Evolutionary conservation across 30 jellyfish, hydroid and myxozoan genomes (phyloP), one percentile per base, ranked within the genome.

Genomic region (Aurelia sp.): DNA sequence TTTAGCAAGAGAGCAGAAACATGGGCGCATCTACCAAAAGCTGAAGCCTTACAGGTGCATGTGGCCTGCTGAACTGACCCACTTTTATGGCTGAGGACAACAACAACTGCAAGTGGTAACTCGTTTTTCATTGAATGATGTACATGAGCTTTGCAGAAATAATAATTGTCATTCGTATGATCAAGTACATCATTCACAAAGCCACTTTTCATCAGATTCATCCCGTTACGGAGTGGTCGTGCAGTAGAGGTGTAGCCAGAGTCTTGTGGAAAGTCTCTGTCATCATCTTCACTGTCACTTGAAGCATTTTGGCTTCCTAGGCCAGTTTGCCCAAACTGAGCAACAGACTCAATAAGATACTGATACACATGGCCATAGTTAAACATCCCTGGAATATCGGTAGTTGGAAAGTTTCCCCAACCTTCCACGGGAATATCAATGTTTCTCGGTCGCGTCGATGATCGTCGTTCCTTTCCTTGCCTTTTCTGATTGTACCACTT

Each of bases 121-220:
- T 78, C 89, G 59, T 33, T 59, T 38, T 88, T 81, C 83, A 81
- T 80, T 68, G 97, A 88, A 50, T 80, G 89, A 15, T 80, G 93
- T 12, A 88, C 97, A 88, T 88, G 90, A 10, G 82, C 90, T 40
- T 84, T 38, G 12, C 71, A 38, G 53, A 78, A 80, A 50, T 47
- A 88, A 61, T 64, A 20, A 20, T 33, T 47, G 20, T 58, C 95
- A 70, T 88, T 72, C 4, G 19, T 40, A 80, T 80, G 68, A 41
- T 88, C 95, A 22, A 18, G 72, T 1, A 84, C 19, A 73, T 84
- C 70, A 21, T 58, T 59, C 38, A 84, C 94, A 73, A 71, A 73
- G 69, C 94, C 94, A 59, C 91, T 80, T 31, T 41, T 80, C 40
- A 80, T 22, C 7, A 80, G 22, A 50, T 40, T 63, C 65, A 12